Evolutionary conservation across 2,113 vertebrate species (phyloP).

Genomic region (Mystacornis crossleyi): DNA sequence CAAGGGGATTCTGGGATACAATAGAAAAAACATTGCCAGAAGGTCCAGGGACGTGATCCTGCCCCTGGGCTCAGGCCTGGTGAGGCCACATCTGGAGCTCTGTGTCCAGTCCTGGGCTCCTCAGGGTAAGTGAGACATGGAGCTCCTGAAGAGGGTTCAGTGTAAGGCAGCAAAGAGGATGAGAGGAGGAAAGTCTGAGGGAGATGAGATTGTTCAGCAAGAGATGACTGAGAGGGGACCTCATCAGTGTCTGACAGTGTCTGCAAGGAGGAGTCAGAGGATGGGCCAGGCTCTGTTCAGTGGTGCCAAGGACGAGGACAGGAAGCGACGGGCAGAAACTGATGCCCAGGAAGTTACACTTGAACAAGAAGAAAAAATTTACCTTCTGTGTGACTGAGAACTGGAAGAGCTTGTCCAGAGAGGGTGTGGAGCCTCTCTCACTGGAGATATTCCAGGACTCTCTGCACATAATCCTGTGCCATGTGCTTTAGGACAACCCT

Average conservation of each 20-base stretch:
- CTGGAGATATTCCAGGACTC: background rate
- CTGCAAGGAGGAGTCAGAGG: background rate
- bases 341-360: background rate
- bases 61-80: background rate
- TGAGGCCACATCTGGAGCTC: background rate
- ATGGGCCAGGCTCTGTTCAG: background rate
- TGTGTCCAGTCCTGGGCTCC: background rate
- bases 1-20: background rate
- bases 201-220: background rate
- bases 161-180: background rate
- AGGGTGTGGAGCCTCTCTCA: too few species aligned
- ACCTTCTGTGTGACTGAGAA: background rate
- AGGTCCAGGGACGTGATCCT: background rate
- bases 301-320: too few species aligned
- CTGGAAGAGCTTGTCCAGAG: background rate
- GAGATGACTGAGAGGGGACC: too few species aligned
- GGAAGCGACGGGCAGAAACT: accelerated
- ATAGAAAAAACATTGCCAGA: background rate
- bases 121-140: background rate
- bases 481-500: background rate
- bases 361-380: background rate
- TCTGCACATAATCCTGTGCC: background rate
- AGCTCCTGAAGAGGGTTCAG: background rate
- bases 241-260: background rate
- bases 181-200: background rate